Evolutionary conservation across 2,113 vertebrate species (phyloP).

Genomic region (Syrrhaptes paradoxus): DNA sequence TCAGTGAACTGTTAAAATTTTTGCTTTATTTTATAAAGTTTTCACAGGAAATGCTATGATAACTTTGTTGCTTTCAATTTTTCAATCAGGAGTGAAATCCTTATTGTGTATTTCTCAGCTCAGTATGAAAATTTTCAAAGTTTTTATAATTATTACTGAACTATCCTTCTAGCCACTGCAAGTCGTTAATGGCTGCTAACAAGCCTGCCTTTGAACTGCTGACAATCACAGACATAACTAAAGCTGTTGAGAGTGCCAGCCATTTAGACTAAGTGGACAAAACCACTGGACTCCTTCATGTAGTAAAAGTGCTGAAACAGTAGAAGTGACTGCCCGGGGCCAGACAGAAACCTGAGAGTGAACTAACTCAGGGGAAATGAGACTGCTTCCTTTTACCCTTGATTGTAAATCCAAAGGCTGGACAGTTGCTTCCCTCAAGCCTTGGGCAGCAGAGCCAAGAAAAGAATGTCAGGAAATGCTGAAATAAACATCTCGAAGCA

Average conservation of each 20-base stretch:
- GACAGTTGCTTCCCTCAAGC: background rate
- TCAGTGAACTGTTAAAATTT: background rate
- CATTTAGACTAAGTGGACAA: slow-evolving; percentile 11
- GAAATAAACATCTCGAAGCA: background rate
- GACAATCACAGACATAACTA: background rate
- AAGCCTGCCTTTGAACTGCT: background rate
- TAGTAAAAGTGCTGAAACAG: background rate
- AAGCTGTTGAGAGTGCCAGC: background rate
- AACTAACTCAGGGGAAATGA: background rate
- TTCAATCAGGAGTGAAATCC: background rate
- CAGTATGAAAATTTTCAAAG: background rate
- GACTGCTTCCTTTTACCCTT: background rate
- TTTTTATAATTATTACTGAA: background rate
- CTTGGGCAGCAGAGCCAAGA: background rate
- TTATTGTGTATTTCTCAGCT: background rate
- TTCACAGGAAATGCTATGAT: background rate
- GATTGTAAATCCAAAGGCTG: background rate
- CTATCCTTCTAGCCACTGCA: background rate
- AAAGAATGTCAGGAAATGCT: background rate
- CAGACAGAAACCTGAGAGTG: background rate
- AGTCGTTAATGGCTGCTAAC: slow-evolving; percentile 12
- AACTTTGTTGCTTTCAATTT: background rate
- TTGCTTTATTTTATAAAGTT: background rate
- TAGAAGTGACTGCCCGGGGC: background rate
- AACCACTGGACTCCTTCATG: background rate